Percentiles rank a stretch among this genome's conserved stretches.
Conservation (phyloP, 2,888 invertebrate genomes). For the Drosophila mayaguana region DNA sequence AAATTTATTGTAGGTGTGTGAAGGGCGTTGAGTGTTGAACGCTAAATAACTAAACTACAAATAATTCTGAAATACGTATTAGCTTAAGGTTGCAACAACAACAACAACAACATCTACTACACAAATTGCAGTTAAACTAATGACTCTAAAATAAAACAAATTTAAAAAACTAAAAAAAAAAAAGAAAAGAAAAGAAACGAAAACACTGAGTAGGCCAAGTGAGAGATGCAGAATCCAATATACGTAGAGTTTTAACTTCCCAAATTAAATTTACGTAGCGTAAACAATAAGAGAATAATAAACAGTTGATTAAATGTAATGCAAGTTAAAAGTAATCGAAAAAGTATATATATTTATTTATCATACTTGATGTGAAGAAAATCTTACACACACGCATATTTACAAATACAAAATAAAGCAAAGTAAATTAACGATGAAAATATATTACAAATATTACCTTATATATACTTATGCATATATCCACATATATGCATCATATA, state of each 20-base stretch:
- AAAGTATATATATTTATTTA: slow-evolving; percentile 65
- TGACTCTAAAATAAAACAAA: slow-evolving; percentile 5
- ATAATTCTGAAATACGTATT: slow-evolving; percentile 83
- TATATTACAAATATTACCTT: slow-evolving; percentile 62
- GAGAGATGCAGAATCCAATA: slow-evolving; percentile 50
- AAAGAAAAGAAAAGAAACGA: neutral
- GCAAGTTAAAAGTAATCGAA: slow-evolving; percentile 37
- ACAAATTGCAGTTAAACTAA: slow-evolving; percentile 13
- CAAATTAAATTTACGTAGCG: slow-evolving; percentile 58
- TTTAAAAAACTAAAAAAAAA: neutral
- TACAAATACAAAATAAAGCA: slow-evolving; percentile 57
- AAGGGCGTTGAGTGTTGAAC: slow-evolving; percentile 5
- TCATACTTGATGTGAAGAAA: slow-evolving; percentile 53
- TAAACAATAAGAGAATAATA: slow-evolving; percentile 46
- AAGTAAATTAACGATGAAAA: slow-evolving; percentile 58
- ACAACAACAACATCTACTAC: slow-evolving; percentile 26
- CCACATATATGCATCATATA: slow-evolving; percentile 3
- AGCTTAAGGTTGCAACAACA: slow-evolving; percentile 83
- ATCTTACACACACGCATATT: slow-evolving; percentile 67
- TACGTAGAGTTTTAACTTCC: slow-evolving; percentile 78
- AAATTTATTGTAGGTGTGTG: slow-evolving; percentile 8
- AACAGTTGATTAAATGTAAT: slow-evolving; percentile 58
- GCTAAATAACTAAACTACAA: neutral
- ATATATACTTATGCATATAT: slow-evolving; percentile 38
- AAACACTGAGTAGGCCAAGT: slow-evolving; percentile 27